Conservation (phyloP, 2,797 vertebrate genomes). For the Brotula barbata region DNA sequence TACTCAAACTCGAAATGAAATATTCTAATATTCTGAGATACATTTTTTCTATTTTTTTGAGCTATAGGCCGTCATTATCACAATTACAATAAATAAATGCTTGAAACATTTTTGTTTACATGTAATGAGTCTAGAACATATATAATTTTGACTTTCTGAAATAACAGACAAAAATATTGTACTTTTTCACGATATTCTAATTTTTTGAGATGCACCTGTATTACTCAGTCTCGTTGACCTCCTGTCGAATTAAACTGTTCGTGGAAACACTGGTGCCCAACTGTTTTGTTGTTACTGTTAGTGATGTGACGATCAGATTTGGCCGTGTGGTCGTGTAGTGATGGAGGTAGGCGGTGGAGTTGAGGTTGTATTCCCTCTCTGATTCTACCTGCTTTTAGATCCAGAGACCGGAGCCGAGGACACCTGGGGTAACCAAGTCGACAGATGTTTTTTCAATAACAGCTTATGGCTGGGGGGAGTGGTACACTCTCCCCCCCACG, state of each 20-base stretch:
- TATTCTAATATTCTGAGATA: too few species aligned
- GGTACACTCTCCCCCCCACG: slow-evolving; percentile 55
- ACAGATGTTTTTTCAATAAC: slow-evolving; percentile 74
- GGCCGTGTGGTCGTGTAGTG: slow-evolving; percentile 15
- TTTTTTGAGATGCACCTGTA: background rate
- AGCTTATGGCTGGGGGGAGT: slow-evolving; percentile 67
- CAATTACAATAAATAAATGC: too few species aligned
- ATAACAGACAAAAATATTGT: too few species aligned
- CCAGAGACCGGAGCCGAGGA: slow-evolving; percentile 49
- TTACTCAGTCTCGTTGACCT: slow-evolving; percentile 12
- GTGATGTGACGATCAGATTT: slow-evolving; percentile 42
- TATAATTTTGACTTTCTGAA: too few species aligned
- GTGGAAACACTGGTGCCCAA: slow-evolving; percentile 17
- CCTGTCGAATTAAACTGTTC: slow-evolving; percentile 17
- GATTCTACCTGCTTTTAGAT: slow-evolving; percentile 65
- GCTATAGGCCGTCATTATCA: too few species aligned
- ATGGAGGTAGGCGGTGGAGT: slow-evolving; percentile 20
- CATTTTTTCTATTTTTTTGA: too few species aligned
- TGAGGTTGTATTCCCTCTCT: slow-evolving; percentile 32
- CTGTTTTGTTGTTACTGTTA: slow-evolving; percentile 42
- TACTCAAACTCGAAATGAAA: too few species aligned
- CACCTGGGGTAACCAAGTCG: slow-evolving; percentile 54
- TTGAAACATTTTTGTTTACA: too few species aligned
- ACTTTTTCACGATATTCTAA: too few species aligned
- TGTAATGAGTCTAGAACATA: too few species aligned